Conservation (phyloP, 2,888 invertebrate species). For the Pseudococcus jackbeardsleyi region DNA sequence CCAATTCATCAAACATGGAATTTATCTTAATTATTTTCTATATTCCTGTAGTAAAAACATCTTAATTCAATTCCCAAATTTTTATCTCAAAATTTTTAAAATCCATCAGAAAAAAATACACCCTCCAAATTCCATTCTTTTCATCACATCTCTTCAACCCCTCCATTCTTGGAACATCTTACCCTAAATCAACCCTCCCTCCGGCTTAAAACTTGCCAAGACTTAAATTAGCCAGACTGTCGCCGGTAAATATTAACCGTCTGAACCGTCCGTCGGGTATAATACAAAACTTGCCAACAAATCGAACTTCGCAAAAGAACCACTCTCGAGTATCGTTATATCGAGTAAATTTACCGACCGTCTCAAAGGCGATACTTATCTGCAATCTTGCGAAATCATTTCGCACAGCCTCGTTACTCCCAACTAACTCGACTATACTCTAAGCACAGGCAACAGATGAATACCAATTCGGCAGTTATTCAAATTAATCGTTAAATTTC, state of each 20-base stretch:
- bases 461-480: constrained; percentile 36
- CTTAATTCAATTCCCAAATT: too few relatives aligned
- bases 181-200: background rate
- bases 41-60: too few relatives aligned
- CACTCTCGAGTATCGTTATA: background rate
- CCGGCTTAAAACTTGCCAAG: background rate
- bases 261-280: constrained; percentile 1
- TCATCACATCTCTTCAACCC: background rate
- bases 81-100: too few relatives aligned
- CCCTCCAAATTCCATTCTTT: too few relatives aligned
- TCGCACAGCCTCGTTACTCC: background rate
- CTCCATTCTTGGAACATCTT: background rate
- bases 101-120: too few relatives aligned
- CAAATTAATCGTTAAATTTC: constrained; percentile 30
- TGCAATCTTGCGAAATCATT: constrained; percentile 7
- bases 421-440: background rate
- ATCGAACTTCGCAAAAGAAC: constrained; percentile 13
- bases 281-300: constrained; percentile 4
- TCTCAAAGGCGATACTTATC: constrained; percentile 24
- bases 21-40: too few relatives aligned
- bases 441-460: constrained; percentile 7
- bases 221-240: background rate
- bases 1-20: too few relatives aligned
- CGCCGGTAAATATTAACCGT: constrained; percentile 27
- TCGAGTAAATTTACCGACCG: constrained; percentile 8